Conservation (phyloP, 2,797 vertebrate genomes). For the Apogon hyalosoma region DNA sequence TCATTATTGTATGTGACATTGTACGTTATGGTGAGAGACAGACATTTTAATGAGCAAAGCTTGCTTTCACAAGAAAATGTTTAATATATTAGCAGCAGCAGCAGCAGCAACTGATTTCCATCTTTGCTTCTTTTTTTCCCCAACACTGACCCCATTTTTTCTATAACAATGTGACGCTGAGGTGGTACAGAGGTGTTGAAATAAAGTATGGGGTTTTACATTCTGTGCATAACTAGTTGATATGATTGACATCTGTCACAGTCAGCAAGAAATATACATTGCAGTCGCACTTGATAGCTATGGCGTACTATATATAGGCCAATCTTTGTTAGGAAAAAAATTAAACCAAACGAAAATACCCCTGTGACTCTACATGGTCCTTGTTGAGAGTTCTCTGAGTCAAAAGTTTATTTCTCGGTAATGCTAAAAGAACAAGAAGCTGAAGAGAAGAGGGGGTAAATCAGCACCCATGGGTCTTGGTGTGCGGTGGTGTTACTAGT, state of each 20-base stretch:
- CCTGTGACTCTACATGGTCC: conserved; percentile 1
- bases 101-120: conserved; percentile 19
- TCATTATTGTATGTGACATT: conserved; percentile 52
- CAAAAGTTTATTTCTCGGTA: conserved; percentile 36
- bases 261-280: conserved; percentile 32
- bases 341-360: conserved; percentile 9
- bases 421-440: conserved; percentile 17
- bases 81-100: conserved; percentile 29
- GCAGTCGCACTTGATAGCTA: not conserved
- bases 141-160: conserved; percentile 32
- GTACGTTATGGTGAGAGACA: conserved; percentile 36
- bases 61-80: conserved; percentile 16
- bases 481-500: conserved; percentile 45
- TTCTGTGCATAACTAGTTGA: not conserved
- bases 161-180: conserved; percentile 4
- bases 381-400: conserved; percentile 25
- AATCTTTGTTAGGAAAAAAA: conserved; percentile 4
- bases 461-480: conserved; percentile 53
- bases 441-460: conserved; percentile 51
- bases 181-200: not conserved
- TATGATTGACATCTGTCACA: conserved; percentile 26
- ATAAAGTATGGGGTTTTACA: not conserved
- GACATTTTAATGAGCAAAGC: conserved; percentile 53
- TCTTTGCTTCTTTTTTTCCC: conserved; percentile 20
- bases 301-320: not conserved